Evolutionary conservation across 1,140 invertebrate species (phyloP).

Genomic region (Fopius arisanus): DNA sequence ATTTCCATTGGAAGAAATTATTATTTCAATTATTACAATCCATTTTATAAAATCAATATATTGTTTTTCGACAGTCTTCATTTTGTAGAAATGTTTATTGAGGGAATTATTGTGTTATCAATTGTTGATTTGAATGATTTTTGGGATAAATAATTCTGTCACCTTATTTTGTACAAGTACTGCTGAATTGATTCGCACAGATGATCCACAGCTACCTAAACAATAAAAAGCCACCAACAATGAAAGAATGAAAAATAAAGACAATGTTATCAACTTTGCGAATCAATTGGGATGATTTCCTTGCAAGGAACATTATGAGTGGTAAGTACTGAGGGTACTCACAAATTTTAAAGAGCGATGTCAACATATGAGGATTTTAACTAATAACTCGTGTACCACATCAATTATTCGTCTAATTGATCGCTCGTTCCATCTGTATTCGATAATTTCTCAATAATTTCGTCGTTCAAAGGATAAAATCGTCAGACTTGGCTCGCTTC

Average conservation of each 20-base stretch:
- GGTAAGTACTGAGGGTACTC: constrained; percentile 62
- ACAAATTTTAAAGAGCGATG: constrained; percentile 31
- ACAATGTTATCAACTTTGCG: not conserved
- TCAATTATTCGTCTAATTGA: not conserved
- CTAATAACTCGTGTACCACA: not conserved
- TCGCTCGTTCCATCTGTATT: constrained; percentile 10
- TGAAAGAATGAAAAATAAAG: no score
- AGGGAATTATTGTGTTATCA: constrained; percentile 55
- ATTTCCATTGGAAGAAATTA: no score
- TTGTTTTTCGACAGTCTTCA: no score
- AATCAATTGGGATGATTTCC: constrained; percentile 34
- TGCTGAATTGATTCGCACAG: not conserved
- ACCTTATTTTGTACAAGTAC: constrained; percentile 1
- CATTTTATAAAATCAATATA: no score
- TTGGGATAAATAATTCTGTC: no score
- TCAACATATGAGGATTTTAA: constrained; percentile 12
- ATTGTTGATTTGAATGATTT: no score
- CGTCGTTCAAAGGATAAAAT: no score
- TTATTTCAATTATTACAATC: no score
- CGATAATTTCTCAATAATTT: constrained; percentile 17
- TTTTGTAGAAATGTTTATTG: no score
- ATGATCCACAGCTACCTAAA: no score
- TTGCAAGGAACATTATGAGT: constrained; percentile 62
- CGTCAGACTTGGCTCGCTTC: no score
- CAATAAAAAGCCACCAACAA: no score